phyloP scores from a whole-genome alignment of 2,797 vertebrate species.

The Chloroceryle inda region DNA sequence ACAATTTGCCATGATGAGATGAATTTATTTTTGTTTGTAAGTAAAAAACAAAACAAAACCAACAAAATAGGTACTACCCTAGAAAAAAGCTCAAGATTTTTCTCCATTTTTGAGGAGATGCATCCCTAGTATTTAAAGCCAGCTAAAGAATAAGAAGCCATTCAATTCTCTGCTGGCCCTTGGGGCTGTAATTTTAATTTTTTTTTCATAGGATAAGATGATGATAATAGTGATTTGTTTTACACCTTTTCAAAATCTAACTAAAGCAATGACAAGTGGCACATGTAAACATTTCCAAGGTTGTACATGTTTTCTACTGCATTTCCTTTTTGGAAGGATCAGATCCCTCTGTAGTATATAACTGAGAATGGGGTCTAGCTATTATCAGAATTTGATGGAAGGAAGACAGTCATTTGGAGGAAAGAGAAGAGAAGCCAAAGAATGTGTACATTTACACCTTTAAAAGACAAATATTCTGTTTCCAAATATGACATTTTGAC shows the following conservation, averaged over 20 bases:
- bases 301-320: background rate
- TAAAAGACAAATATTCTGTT: background rate
- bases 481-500: fast-evolving
- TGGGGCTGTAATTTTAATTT: background rate
- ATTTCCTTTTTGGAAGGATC: background rate
- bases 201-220: background rate
- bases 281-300: background rate
- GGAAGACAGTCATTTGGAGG: background rate
- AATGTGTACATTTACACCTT: background rate
- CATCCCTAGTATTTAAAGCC: background rate
- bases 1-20: background rate
- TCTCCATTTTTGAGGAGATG: background rate
- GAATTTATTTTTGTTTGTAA: background rate
- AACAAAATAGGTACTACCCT: too few species aligned
- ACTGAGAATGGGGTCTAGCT: background rate
- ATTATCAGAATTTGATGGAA: background rate
- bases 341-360: background rate
- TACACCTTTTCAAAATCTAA: background rate
- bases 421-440: background rate
- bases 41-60: background rate
- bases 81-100: background rate
- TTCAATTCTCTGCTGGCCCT: background rate
- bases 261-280: background rate
- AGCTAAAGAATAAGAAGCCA: background rate
- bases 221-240: background rate